Percentiles rank a stretch among this genome's conserved stretches.
Evolutionary conservation across 1,140 invertebrate genomes (phyloP).

Genomic region (Leguminivora glycinivorella): DNA sequence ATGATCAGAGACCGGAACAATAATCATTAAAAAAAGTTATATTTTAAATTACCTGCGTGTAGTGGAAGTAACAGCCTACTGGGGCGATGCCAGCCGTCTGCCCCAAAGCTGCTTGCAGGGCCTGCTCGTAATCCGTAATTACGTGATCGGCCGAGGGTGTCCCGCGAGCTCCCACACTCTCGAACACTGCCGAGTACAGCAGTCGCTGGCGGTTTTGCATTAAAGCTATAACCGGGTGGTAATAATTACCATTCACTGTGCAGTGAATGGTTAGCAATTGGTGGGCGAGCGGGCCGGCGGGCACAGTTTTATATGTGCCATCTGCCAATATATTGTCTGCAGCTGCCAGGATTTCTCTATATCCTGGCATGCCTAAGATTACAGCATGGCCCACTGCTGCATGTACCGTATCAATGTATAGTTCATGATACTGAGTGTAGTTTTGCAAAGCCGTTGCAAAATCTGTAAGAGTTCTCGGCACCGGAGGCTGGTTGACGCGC

Average conservation of each 20-base stretch:
- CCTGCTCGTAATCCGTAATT: background rate
- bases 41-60: too few species aligned
- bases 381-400: background rate
- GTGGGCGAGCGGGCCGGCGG: background rate
- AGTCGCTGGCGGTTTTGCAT: background rate
- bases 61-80: background rate
- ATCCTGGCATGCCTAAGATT: background rate
- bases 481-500: too few species aligned
- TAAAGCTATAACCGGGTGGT: background rate
- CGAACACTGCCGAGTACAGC: background rate
- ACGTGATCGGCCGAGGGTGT: background rate
- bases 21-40: too few species aligned
- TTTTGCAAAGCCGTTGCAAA: too few species aligned
- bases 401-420: too few species aligned
- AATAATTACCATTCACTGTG: background rate
- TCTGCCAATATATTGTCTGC: background rate
- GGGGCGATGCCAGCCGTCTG: too few species aligned
- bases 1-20: too few species aligned
- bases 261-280: background rate
- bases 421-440: too few species aligned
- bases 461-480: too few species aligned
- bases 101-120: background rate
- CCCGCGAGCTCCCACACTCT: background rate
- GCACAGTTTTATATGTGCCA: slow-evolving; percentile 9
- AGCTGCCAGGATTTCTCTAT: background rate